phyloP scores from a whole-genome alignment of 2,113 vertebrate species.

The Conger conger region DNA sequence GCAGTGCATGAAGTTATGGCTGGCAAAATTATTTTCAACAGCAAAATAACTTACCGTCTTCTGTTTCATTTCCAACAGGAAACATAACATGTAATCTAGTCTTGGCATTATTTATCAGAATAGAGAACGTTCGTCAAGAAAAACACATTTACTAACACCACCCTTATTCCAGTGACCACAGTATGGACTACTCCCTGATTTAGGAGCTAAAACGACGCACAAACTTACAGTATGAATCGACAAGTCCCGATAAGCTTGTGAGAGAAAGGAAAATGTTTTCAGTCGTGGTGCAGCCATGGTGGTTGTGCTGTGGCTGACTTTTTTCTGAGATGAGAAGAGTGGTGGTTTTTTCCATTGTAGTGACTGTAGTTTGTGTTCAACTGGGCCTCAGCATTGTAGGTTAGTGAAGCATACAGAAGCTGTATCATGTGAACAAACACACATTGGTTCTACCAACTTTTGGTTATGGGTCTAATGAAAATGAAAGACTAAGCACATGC shows the following conservation, averaged over 20 bases:
- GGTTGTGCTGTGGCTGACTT: neutral
- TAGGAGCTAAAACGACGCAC: neutral
- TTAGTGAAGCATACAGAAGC: neutral
- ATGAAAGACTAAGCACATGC: neutral
- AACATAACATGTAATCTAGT: neutral
- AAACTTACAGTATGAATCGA: neutral
- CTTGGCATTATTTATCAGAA: neutral
- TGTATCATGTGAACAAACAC: neutral
- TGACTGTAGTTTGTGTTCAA: neutral
- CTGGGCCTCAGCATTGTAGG: neutral
- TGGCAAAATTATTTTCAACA: neutral
- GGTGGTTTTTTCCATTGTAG: neutral
- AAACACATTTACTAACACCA: neutral
- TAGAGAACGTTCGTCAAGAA: neutral
- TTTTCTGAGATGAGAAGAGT: neutral
- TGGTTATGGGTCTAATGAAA: neutral
- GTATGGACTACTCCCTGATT: neutral
- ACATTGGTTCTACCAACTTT: neutral
- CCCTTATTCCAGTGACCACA: neutral
- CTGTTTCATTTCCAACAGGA: neutral
- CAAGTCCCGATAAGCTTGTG: neutral
- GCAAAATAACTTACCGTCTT: neutral
- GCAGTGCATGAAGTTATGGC: neutral
- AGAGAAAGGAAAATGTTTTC: neutral
- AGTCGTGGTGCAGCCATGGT: neutral